Evolutionary conservation across 2,113 vertebrate species (phyloP), one percentile per base, ranked within the genome.

Genomic region (Chloropsis cyanopogon): DNA sequence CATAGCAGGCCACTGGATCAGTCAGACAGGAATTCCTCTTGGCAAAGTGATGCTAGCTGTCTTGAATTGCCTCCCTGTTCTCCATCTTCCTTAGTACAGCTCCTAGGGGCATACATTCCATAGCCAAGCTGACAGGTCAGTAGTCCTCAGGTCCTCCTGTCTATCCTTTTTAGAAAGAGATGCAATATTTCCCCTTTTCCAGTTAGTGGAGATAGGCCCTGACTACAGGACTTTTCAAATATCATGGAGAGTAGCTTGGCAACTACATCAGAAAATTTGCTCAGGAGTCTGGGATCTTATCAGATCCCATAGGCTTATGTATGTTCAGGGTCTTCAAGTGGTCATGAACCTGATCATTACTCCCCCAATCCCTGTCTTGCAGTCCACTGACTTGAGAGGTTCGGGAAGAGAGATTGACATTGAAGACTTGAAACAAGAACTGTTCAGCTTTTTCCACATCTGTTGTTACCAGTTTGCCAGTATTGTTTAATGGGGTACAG

Each of bases 401-500:
- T n/a, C 59, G 17, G 9, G 16, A 69, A 53, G 17, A 53, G 31
- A 65, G 10, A 9, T 0, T 53, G 35, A 7, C 8, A 41, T 6
- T 47, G 39, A 68, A 78, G 7, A 18, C 15, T 78, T 78, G 22
- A 79, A 8, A 16, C 8, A 79, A 70, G 66, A 64, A 12, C 14
- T 56, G 17, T 18, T 26, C 31, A 10, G 11, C 14, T 14, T 54
- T 64, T n/a, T 68, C 33, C 21, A 57, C 7, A 4, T 39, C 12
- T 9, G 3, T 52, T 56, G 6, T 25, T 73, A 41, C 16, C 16
- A 26, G 37, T 47, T 57, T 52, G 10, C 15, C 29, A 68, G 37
- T 18, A 35, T 2, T 57, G 14, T 31, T 71, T 57, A 57, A 14
- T 1, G 2, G 7, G 14, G 7, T 2, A 37, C 1, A 2, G 8